Conservation (phyloP, 1,140 invertebrate species). For the Dermatophagoides farinae region DNA sequence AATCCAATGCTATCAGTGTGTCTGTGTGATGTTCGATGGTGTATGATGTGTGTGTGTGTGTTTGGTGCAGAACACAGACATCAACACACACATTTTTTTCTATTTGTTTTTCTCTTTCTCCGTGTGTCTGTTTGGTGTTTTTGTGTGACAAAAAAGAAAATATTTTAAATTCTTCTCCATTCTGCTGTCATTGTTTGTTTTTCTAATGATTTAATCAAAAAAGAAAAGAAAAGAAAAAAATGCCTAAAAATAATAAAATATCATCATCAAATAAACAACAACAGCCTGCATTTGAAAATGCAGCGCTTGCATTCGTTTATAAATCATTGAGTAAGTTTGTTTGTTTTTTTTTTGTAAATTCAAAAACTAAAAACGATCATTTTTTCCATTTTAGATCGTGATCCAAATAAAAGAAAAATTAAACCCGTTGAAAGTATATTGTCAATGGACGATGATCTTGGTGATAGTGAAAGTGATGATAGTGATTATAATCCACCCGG, state of each 20-base stretch:
- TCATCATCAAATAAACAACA: not conserved
- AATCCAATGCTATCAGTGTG: no score
- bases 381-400: constrained; percentile 27
- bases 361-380: not conserved
- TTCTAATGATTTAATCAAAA: no score
- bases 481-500: constrained; percentile 52
- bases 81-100: no score
- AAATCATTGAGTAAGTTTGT: constrained; percentile 1
- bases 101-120: no score
- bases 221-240: not conserved
- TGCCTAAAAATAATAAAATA: not conserved
- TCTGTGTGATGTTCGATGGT: no score
- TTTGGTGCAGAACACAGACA: no score
- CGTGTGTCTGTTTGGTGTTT: no score
- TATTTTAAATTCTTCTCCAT: no score
- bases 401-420: constrained; percentile 60
- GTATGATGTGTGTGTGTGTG: no score
- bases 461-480: constrained; percentile 66
- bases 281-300: constrained; percentile 6
- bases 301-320: not conserved
- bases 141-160: no score
- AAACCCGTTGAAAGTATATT: constrained; percentile 46
- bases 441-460: constrained; percentile 45
- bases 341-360: not conserved
- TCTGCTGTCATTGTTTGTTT: no score